phyloP scores from a whole-genome alignment of 2,888 invertebrate genomes.

The Trichogramma dendrolimi region DNA sequence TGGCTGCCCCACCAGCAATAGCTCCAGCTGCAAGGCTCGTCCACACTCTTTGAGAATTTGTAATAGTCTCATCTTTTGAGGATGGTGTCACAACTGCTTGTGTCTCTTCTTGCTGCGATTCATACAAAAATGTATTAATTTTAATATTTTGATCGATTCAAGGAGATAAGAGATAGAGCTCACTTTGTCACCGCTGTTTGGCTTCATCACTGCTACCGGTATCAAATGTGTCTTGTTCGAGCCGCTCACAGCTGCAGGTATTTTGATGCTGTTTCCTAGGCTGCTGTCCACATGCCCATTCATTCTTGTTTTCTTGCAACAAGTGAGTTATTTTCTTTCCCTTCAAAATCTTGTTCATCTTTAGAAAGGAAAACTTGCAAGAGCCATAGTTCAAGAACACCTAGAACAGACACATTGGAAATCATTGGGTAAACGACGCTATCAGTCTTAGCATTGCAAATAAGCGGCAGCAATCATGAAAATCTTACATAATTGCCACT shows the following conservation, averaged over 20 bases:
- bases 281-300: constrained; percentile 17
- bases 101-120: constrained; percentile 4
- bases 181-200: constrained; percentile 12
- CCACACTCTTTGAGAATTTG: constrained; percentile 62
- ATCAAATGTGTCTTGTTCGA: constrained; percentile 3
- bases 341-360: constrained; percentile 18
- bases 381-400: too few species aligned
- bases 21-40: constrained; percentile 90
- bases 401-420: too few species aligned
- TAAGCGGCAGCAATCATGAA: too few species aligned
- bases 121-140: not conserved
- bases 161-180: not conserved
- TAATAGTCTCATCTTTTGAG: constrained; percentile 30
- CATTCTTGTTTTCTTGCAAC: constrained; percentile 6
- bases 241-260: constrained; percentile 6
- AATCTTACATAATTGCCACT: too few species aligned
- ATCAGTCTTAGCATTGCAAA: too few species aligned
- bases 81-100: not conserved
- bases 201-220: not conserved
- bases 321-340: not conserved
- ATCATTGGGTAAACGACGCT: too few species aligned
- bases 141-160: not conserved
- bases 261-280: constrained; percentile 16
- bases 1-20: constrained; percentile 88
- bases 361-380: not conserved